These are phyloP conservation scores for Luscinia megarhynchos DNA, from an alignment of 2,797 vertebrate species.

Conservation along the genomic window DNA sequence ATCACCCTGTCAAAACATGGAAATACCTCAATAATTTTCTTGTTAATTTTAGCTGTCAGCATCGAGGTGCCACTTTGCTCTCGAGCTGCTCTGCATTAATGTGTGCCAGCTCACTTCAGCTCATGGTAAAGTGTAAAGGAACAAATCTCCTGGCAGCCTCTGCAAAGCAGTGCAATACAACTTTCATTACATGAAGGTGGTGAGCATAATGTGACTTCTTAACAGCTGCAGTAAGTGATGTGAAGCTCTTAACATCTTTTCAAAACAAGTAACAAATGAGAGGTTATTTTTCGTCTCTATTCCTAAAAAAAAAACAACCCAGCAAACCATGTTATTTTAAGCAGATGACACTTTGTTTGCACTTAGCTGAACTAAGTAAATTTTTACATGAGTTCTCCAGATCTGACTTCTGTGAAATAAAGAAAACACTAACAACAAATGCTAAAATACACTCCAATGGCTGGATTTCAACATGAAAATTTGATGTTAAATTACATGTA, in stretches of 20 bases:
- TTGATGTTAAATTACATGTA: background rate
- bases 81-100: background rate
- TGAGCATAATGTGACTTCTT: slow-evolving; percentile 28
- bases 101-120: background rate
- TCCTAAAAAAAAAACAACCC: background rate
- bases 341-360: slow-evolving; percentile 12
- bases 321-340: background rate
- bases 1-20: background rate
- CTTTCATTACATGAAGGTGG: background rate
- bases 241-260: slow-evolving; percentile 13
- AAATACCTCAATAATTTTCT: slow-evolving; percentile 33
- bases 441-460: background rate
- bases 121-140: background rate
- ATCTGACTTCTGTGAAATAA: background rate
- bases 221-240: slow-evolving; percentile 40
- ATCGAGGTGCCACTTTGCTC: background rate
- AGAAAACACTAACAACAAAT: background rate
- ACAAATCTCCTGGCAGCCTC: slow-evolving; percentile 17
- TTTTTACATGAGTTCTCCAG: background rate
- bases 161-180: background rate
- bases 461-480: background rate
- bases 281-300: slow-evolving; percentile 9
- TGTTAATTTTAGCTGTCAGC: slow-evolving; percentile 5
- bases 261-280: slow-evolving; percentile 30
- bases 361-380: background rate